Percentiles rank a stretch among this genome's conserved stretches.
These are phyloP conservation scores for Pharmacophagus antenor DNA, from an alignment of 2,888 invertebrate species.

Conservation along the genomic window DNA sequence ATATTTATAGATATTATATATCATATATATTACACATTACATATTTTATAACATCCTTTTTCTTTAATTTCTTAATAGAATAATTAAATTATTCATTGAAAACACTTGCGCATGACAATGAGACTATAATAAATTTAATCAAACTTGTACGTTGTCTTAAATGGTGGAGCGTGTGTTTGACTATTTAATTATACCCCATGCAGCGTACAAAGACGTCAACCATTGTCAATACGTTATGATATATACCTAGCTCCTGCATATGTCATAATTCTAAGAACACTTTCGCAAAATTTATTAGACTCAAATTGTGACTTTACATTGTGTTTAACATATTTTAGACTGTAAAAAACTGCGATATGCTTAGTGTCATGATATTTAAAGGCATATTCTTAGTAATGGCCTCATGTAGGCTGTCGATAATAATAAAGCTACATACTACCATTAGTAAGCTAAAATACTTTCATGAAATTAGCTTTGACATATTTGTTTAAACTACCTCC, in stretches of 20 bases:
- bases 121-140: constrained; percentile 24
- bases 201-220: constrained; percentile 42
- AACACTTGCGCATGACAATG: constrained; percentile 17
- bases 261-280: background rate
- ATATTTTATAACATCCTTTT: too few species aligned
- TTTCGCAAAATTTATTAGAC: background rate
- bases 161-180: constrained; percentile 45
- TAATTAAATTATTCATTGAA: constrained; percentile 17
- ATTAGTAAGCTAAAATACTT: too few species aligned
- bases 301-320: background rate
- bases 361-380: too few species aligned
- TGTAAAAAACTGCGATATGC: too few species aligned
- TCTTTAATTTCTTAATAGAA: background rate
- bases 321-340: background rate
- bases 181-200: constrained; percentile 51
- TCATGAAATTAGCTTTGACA: too few species aligned
- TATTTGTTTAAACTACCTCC: too few species aligned
- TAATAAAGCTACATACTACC: too few species aligned
- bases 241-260: constrained; percentile 5
- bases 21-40: too few species aligned
- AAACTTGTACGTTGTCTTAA: constrained; percentile 27
- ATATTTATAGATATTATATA: too few species aligned
- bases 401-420: too few species aligned
- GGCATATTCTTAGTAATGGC: too few species aligned
- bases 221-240: constrained; percentile 36